Conservation (phyloP, 2,797 vertebrate species). For the Antrozous pallidus region DNA sequence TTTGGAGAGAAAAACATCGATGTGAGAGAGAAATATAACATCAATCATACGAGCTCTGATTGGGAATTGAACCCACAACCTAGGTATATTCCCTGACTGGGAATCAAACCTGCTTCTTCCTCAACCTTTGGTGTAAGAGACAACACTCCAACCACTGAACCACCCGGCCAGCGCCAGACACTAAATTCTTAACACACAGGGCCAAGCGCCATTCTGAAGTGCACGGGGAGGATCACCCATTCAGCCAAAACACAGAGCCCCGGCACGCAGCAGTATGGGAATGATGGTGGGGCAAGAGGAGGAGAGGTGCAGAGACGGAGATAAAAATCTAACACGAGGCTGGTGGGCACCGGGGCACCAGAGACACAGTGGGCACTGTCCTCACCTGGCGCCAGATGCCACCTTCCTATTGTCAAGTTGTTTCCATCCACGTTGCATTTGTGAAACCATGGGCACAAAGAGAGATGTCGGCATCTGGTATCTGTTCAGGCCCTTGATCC, state of each 20-base stretch:
- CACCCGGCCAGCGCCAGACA: neutral
- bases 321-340: accelerated
- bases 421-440: neutral
- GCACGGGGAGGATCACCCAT: neutral
- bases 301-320: neutral
- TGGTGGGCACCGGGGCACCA: neutral
- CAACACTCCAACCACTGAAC: neutral
- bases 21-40: neutral
- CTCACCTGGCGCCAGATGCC: neutral
- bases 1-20: neutral
- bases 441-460: neutral
- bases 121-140: neutral
- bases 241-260: neutral
- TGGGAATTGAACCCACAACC: neutral
- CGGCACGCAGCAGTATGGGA: neutral
- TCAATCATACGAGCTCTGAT: neutral
- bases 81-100: neutral
- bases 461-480: neutral
- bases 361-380: neutral
- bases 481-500: neutral
- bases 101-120: neutral
- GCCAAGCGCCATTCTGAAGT: neutral
- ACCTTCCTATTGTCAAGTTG: neutral
- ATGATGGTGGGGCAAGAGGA: neutral
- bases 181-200: neutral